phyloP scores from a whole-genome alignment of 2,888 invertebrate species.

The Caenorhabditis uteleia region DNA sequence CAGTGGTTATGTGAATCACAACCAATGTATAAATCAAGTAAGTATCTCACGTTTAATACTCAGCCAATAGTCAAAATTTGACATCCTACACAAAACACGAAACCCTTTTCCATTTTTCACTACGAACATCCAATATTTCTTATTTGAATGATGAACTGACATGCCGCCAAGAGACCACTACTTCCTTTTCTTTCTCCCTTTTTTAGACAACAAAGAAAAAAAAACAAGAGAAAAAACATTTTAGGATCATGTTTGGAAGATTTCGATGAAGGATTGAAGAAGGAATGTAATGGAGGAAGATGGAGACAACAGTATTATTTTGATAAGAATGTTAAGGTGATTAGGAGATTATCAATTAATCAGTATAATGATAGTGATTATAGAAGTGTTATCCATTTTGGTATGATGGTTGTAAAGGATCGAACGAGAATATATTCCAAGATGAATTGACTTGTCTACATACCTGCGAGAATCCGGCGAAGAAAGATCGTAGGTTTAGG shows the following conservation, averaged over 20 bases:
- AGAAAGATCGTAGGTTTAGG: constrained; percentile 48
- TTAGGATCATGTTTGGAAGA: constrained; percentile 61
- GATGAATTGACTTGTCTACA: constrained; percentile 57
- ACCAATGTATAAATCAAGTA: constrained; percentile 63
- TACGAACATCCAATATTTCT: neutral
- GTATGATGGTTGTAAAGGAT: constrained; percentile 66
- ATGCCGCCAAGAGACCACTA: constrained; percentile 9
- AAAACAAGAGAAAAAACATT: constrained; percentile 16
- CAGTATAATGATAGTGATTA: neutral
- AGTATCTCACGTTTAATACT: constrained; percentile 24
- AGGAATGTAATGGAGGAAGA: constrained; percentile 66
- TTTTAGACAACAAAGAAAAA: constrained; percentile 2
- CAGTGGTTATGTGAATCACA: constrained; percentile 68
- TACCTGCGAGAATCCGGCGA: constrained; percentile 62
- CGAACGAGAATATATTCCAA: constrained; percentile 62
- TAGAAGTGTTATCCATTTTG: constrained; percentile 64
- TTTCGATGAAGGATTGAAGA: constrained; percentile 65
- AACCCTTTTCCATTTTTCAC: constrained; percentile 1
- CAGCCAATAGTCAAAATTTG: constrained; percentile 5
- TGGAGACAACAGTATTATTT: constrained; percentile 67
- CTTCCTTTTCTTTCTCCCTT: constrained; percentile 1
- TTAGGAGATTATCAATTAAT: neutral
- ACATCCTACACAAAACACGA: too few relatives aligned
- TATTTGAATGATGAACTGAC: constrained; percentile 17
- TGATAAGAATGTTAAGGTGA: constrained; percentile 53